Evolutionary conservation across 2,113 vertebrate genomes (phyloP), one percentile per base, ranked within the genome.

Genomic region (Pelobates fuscus): DNA sequence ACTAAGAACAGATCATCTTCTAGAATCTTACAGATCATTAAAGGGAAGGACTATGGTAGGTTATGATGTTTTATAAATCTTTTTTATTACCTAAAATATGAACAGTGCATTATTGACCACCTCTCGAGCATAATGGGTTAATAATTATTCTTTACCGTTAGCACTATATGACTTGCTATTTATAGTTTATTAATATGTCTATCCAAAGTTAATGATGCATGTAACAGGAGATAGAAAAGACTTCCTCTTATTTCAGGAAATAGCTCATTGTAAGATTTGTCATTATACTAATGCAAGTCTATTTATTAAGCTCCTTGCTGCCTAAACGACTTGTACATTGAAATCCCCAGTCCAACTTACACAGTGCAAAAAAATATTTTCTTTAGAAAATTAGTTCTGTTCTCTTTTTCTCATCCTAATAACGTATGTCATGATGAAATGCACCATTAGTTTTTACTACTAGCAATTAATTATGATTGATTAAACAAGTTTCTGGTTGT

Each of bases 21-120:
- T 74, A 94, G 96, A 89, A 96, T 99, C 80, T 84, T 99, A 85
- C 95, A 96, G 86, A 95, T 99, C 78, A 87, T 92, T 61, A 95
- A 95, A 78, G 97, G 96, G 18, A 98, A 94, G 86, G 97, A 98
- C 84, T 99, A 98, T 80, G 96, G 97, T 99, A 90, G 91, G 94
- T 90, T 82, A 77, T 4, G 10, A 37, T 43, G 10, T 37, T 37
- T 6, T 10, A 37, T 6, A 37, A 37, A 37, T 37, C 5, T n/a
- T n/a, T n/a, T n/a, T n/a, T n/a, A n/a, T n/a, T n/a, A n/a, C n/a
- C n/a, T n/a, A n/a, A n/a, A n/a, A n/a, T n/a, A n/a, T n/a, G n/a
- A n/a, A n/a, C n/a, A n/a, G n/a, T n/a, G n/a, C n/a, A n/a, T n/a
- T n/a, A n/a, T n/a, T n/a, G n/a, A n/a, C n/a, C n/a, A n/a, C n/a